These are phyloP conservation scores for Pedicia rivosa DNA, from an alignment of 2,888 invertebrate genomes.

Conservation along the genomic window DNA sequence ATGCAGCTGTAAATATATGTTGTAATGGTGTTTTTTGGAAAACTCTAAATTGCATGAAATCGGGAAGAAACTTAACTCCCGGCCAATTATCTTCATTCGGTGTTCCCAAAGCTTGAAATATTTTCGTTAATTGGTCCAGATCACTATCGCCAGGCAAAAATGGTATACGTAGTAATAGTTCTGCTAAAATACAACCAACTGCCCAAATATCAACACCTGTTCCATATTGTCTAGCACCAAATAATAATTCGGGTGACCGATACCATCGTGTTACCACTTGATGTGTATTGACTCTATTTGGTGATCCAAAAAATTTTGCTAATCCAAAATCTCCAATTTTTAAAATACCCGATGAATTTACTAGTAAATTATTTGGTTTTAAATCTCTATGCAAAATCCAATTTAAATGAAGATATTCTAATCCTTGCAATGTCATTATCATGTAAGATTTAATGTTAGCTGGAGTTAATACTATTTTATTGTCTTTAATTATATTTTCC, in stretches of 20 bases:
- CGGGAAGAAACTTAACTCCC: conserved; percentile 61
- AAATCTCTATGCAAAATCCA: conserved; percentile 98
- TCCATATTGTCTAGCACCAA: conserved; percentile 89
- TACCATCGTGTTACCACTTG: conserved; percentile 96
- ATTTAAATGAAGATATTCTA: conserved; percentile 87
- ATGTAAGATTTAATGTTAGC: conserved; percentile 91
- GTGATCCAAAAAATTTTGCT: conserved; percentile 94
- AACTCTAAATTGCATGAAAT: conserved; percentile 84
- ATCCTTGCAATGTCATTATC: conserved; percentile 81
- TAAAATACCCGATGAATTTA: conserved; percentile 78
- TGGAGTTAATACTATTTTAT: conserved; percentile 70
- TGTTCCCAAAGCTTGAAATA: conserved; percentile 89
- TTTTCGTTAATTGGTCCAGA: conserved; percentile 87
- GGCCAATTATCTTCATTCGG: conserved; percentile 91
- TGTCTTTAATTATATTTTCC: conserved; percentile 86
- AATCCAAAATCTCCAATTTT: conserved; percentile 99
- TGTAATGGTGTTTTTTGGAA: conserved; percentile 71
- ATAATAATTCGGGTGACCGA: conserved; percentile 83
- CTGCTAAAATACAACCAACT: conserved; percentile 93
- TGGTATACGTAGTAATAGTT: conserved; percentile 77
- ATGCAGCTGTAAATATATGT: conserved; percentile 90
- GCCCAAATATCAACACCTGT: conserved; percentile 99
- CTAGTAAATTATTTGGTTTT: conserved; percentile 96
- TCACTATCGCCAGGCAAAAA: conserved; percentile 95
- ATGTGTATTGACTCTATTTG: conserved; percentile 89